Conservation (phyloP, 2,888 invertebrate species). For the Macaria notata region DNA sequence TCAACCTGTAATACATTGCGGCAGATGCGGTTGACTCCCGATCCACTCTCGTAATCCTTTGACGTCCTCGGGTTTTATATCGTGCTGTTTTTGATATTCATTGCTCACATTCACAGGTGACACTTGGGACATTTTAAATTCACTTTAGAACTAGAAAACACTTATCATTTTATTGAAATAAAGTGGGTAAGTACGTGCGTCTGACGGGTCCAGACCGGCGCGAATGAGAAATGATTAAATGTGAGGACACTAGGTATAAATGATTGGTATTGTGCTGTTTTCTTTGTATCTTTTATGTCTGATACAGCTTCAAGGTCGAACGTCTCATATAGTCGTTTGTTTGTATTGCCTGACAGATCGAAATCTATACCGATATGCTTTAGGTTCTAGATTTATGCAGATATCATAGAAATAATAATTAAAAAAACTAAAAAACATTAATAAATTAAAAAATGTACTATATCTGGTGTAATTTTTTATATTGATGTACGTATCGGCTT, state of each 20-base stretch:
- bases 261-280: constrained; percentile 10
- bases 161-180: constrained; percentile 19
- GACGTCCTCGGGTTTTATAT: constrained; percentile 81
- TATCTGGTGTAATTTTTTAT: too few relatives aligned
- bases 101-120: constrained; percentile 43
- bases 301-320: constrained; percentile 18
- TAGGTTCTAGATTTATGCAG: too few relatives aligned
- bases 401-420: too few relatives aligned
- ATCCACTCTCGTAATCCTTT: constrained; percentile 82
- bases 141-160: constrained; percentile 21
- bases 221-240: constrained; percentile 29
- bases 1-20: constrained; percentile 71
- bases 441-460: too few relatives aligned
- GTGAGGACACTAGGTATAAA: constrained; percentile 10
- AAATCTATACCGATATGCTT: too few relatives aligned
- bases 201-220: constrained; percentile 16
- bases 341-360: constrained; percentile 1
- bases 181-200: constrained; percentile 9
- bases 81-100: constrained; percentile 81
- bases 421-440: too few relatives aligned
- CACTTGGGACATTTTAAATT: constrained; percentile 42
- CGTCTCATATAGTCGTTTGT: constrained; percentile 5
- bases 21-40: constrained; percentile 83
- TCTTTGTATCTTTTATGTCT: constrained; percentile 8
- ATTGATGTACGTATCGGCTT: too few relatives aligned